Evolutionary conservation across 2,113 vertebrate genomes (phyloP).

Genomic region (Amazona guildingii): DNA sequence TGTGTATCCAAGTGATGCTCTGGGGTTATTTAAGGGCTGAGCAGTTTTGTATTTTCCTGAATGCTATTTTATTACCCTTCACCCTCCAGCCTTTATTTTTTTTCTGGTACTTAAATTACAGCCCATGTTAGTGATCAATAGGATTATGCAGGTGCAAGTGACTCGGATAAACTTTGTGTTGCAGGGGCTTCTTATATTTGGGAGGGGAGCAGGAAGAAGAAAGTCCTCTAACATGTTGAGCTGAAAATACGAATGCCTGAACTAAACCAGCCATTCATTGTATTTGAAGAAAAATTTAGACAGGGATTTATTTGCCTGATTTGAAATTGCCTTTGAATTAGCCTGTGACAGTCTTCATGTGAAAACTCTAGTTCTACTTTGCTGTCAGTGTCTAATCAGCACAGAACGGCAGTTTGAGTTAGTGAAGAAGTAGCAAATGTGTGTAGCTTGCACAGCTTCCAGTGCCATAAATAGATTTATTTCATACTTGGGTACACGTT

Average conservation of each 20-base stretch:
- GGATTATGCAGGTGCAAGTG: background rate
- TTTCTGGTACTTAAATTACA: background rate
- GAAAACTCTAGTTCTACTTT: background rate
- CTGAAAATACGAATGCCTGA: background rate
- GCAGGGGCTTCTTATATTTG: background rate
- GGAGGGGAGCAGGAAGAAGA: background rate
- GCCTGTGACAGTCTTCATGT: background rate
- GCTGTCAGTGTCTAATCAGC: background rate
- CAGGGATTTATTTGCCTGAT: background rate
- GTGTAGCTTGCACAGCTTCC: background rate
- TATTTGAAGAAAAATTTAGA: background rate
- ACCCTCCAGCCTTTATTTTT: background rate
- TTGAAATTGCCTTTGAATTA: conserved; percentile 13
- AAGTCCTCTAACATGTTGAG: background rate
- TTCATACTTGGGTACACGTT: background rate
- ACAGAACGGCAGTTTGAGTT: background rate
- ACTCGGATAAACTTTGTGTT: background rate
- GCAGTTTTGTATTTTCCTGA: background rate
- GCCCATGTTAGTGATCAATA: background rate
- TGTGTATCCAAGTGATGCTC: background rate
- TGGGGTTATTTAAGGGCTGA: background rate
- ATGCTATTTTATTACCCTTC: background rate
- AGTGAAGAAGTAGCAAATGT: background rate
- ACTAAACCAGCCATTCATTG: background rate
- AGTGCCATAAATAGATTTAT: background rate